Evolutionary conservation across 1,140 invertebrate genomes (phyloP), one percentile per base, ranked within the genome.

Genomic region (Hyphantria cunea): DNA sequence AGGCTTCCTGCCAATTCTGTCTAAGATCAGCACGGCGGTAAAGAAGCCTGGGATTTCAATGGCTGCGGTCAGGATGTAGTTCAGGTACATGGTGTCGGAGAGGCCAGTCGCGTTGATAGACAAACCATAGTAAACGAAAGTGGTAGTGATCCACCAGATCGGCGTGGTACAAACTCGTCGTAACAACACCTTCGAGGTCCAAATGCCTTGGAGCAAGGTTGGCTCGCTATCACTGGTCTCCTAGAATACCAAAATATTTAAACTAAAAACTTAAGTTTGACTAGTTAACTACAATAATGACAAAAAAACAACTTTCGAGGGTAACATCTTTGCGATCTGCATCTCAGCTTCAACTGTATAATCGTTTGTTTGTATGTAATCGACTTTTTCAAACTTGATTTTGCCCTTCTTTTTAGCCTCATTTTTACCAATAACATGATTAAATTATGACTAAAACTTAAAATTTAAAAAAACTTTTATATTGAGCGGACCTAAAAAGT

Each of bases 51-150:
- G 95, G 64, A 96, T 94, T 81, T 96, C 95, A 2, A 95, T 92
- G 5, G 93, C 80, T 0, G 93, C 92, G 3, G 94, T 93, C 25
- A 94, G 86, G n/a, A 95, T 94, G 70, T 95, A 95, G 78, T 95
- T 95, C 15, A 93, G 77, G 80, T 96, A 95, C 74, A 93, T 93
- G 62, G 95, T 93, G 10, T 95, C 95, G 9, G 93, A 93, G 9
- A 97, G 89, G 31, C 94, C 93, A 5, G 95, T 95, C 0, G 96
- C 94, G 80, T 96, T 96, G 42, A 97, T 92, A 6, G 95, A 95
- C 1, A 97, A 81, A 0, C 96, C 96, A 73, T 96, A 97, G 82
- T 96, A 97, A 0, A 96, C 93, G 66, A 96, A 94, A 0, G 94
- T 93, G 66, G 94, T 93, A 0, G 94, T 94, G 13, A 95, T 92